phyloP scores from a whole-genome alignment of 2,888 invertebrate genomes.

The Dermolepida albohirtum region DNA sequence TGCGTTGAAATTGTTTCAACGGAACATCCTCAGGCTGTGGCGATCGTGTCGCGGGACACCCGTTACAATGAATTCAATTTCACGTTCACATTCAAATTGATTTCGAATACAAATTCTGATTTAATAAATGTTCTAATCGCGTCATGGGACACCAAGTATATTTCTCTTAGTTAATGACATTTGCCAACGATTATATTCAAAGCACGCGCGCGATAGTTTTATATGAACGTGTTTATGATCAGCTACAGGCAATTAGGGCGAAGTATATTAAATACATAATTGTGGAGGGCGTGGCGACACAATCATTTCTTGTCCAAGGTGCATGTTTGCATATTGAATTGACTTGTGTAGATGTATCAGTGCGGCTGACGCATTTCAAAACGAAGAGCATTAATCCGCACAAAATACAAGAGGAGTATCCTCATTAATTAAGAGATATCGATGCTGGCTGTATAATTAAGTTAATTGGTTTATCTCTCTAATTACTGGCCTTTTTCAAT shows the following conservation, averaged over 20 bases:
- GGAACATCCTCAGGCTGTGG: too few relatives aligned
- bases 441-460: constrained; percentile 38
- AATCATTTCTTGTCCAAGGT: constrained; percentile 40
- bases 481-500: constrained; percentile 17
- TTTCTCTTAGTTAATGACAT: too few relatives aligned
- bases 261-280: constrained; percentile 41
- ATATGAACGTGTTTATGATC: constrained; percentile 38
- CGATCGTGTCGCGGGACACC: too few relatives aligned
- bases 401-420: constrained; percentile 21
- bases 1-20: too few relatives aligned
- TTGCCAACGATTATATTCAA: background rate
- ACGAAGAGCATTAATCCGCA: constrained; percentile 31
- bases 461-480: constrained; percentile 36
- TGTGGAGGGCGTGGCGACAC: constrained; percentile 43
- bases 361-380: constrained; percentile 10
- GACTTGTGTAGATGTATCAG: constrained; percentile 23
- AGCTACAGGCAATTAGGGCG: constrained; percentile 41
- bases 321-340: constrained; percentile 37
- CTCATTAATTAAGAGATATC: constrained; percentile 38
- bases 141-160: too few relatives aligned
- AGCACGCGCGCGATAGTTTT: constrained; percentile 41
- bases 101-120: too few relatives aligned
- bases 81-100: too few relatives aligned
- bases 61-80: too few relatives aligned
- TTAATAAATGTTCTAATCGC: too few relatives aligned